Base-by-base conservation (phyloP, 2,113 vertebrate genomes). In the Falco punctatus region DNA sequence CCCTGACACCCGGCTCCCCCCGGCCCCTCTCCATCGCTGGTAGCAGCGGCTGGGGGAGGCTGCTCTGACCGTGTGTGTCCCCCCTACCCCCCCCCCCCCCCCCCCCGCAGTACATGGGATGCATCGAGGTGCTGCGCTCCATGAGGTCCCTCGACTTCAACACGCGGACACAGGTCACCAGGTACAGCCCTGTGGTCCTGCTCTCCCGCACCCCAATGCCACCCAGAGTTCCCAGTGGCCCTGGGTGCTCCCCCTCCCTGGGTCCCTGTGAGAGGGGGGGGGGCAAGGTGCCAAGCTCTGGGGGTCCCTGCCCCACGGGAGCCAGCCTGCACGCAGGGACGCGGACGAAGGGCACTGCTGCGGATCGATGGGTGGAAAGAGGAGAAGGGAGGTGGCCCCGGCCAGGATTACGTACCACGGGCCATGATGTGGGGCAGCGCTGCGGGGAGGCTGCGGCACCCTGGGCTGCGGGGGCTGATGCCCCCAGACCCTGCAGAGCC, bases 71-170 rank as follows among this genome's bases (percentile, higher is more conserved):
- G 0, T 12, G 13, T 13, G 35, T 38, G 35, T 38, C 35, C 35
- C 35, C 35, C 35, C 35, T 38, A 38, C 35, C n/a, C n/a, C 38
- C 38, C 38, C 38, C 38, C 9, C 38, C 7, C 7, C 38, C 26
- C 75, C 38, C 69, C 22, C 51, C 3, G 0, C 95, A 99, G 99
- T 99, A 99, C 97, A 99, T 99, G 99, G 99, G 99, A 81, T 99
- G 99, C 96, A 99, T 99, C 8, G 99, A 99, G 96, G 99, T 99
- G 64, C 96, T 99, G 64, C 99, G 99, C 64, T 99, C 99, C 30
- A 99, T 99, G 99, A 98, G 99, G 35, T 99, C 99, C 28, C 97
- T 99, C 70, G 99, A 99, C 95, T 99, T 99, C 96, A 99, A 98
- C 97, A 99, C 99, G 2, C 98, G 99, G 61, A 99, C 99, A 11